phyloP scores from a whole-genome alignment of 2,113 vertebrate species.

The Phrynosoma blainvillii region DNA sequence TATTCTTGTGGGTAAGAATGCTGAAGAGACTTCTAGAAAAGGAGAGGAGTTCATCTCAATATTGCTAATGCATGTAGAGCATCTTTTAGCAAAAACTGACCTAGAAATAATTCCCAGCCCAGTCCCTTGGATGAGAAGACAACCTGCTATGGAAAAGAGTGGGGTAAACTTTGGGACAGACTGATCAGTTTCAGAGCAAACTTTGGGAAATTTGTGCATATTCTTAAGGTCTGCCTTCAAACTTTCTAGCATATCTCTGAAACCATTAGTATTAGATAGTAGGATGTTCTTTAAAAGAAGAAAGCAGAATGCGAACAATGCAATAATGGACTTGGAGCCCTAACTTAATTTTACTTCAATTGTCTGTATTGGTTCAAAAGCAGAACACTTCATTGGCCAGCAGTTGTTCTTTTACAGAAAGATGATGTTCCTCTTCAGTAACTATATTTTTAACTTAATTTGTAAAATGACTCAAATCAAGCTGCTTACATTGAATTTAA shows the following conservation, averaged over 20 bases:
- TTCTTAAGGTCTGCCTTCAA: background rate
- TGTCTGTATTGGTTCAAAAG: background rate
- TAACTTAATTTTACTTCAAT: background rate
- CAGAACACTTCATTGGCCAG: background rate
- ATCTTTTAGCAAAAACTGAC: background rate
- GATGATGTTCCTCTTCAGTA: background rate
- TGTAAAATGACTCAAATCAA: slow-evolving; percentile 16
- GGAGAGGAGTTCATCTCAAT: background rate
- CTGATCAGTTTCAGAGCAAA: background rate
- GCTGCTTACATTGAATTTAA: slow-evolving; percentile 32
- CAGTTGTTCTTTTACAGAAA: background rate
- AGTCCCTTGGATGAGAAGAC: background rate
- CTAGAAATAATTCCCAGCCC: background rate
- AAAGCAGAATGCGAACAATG: background rate
- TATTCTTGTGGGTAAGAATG: too few relatives aligned
- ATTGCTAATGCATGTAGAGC: background rate
- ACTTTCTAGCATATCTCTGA: background rate
- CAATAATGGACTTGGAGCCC: background rate
- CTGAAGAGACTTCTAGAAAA: too few relatives aligned
- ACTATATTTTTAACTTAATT: background rate
- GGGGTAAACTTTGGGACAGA: background rate
- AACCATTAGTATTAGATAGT: background rate
- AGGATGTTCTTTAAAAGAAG: background rate
- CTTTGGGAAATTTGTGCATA: background rate
- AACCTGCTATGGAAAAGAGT: background rate